Evolutionary conservation across 1,140 invertebrate species (phyloP).

Genomic region (Dolichoris vasculosae): DNA sequence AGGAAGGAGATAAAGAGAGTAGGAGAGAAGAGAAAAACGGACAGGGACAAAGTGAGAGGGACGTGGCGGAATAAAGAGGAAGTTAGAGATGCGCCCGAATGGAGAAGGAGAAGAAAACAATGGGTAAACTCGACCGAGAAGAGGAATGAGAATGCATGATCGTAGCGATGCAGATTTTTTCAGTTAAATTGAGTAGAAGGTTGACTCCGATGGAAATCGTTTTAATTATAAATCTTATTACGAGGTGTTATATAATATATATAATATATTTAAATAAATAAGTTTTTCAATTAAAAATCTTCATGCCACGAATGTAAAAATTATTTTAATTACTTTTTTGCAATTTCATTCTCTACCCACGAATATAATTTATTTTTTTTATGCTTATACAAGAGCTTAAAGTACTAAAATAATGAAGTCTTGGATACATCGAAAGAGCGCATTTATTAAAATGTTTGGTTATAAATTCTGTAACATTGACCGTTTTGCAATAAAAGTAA

Average conservation of each 20-base stretch:
- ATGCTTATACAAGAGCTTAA: too few relatives aligned
- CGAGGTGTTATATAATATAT: background rate
- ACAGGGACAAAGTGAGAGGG: slow-evolving; percentile 44
- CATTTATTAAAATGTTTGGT: background rate
- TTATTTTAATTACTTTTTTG: background rate
- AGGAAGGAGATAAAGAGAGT: slow-evolving; percentile 8
- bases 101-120: slow-evolving; percentile 8
- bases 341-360: background rate
- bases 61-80: slow-evolving; percentile 3
- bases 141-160: background rate
- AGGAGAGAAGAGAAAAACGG: slow-evolving; percentile 18
- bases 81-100: background rate
- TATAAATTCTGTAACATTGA: background rate
- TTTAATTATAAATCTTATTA: background rate
- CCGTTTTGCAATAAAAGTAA: background rate
- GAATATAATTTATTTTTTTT: background rate
- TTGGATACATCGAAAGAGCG: background rate
- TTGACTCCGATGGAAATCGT: background rate
- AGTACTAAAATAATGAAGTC: too few relatives aligned
- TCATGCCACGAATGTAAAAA: background rate
- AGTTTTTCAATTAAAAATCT: background rate
- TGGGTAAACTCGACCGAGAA: background rate
- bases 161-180: background rate
- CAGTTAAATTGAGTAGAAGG: background rate
- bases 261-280: background rate